These are phyloP conservation scores for Trogon surrucura DNA, from an alignment of 2,113 vertebrate genomes.

Conservation along the genomic window DNA sequence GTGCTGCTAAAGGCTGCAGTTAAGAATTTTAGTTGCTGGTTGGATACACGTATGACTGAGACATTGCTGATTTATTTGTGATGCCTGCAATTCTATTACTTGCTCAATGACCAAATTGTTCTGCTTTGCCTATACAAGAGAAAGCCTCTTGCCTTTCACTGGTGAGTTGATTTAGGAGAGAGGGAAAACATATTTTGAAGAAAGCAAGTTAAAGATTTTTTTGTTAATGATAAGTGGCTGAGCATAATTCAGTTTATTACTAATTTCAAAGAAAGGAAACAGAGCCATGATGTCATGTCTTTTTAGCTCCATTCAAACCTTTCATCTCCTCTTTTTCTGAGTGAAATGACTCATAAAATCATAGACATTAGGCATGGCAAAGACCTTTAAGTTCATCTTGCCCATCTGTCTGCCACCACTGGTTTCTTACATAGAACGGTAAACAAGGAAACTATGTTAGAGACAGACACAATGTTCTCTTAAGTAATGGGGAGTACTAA, in stretches of 20 bases:
- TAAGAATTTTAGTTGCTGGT: background rate
- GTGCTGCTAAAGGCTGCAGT: background rate
- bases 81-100: background rate
- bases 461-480: background rate
- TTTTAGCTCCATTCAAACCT: background rate
- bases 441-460: background rate
- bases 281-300: constrained; percentile 34
- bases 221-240: constrained; percentile 11
- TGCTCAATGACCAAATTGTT: background rate
- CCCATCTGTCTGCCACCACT: background rate
- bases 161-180: constrained; percentile 4
- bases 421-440: background rate
- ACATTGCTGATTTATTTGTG: background rate
- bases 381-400: constrained; percentile 22
- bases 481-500: background rate
- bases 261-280: constrained; percentile 24
- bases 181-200: background rate
- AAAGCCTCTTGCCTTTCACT: background rate
- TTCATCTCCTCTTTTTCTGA: background rate
- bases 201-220: constrained; percentile 15
- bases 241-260: constrained; percentile 20
- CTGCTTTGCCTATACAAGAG: background rate
- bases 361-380: background rate
- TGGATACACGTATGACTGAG: background rate
- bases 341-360: constrained; percentile 20